Percentiles rank a stretch among this genome's conserved stretches.
These are phyloP conservation scores for Harpegnathos saltator DNA, from an alignment of 1,140 invertebrate species.

Conservation along the genomic window DNA sequence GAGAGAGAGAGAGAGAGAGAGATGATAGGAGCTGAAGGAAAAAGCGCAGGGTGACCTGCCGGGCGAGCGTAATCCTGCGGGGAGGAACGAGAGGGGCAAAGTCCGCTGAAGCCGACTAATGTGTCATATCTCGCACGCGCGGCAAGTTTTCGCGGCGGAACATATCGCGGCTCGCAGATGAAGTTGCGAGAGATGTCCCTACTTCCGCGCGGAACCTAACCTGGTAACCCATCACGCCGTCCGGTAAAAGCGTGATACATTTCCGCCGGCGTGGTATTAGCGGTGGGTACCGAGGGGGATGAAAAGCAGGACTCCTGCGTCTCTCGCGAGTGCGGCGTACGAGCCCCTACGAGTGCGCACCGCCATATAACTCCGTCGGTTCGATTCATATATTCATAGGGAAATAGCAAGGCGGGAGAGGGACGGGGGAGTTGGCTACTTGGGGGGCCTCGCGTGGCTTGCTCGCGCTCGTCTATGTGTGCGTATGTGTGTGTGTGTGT, in stretches of 20 bases:
- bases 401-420: slow-evolving; percentile 69
- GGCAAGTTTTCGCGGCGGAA: not conserved
- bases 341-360: slow-evolving; percentile 64
- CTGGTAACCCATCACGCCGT: slow-evolving; percentile 11
- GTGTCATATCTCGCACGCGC: not conserved
- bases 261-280: slow-evolving; percentile 66
- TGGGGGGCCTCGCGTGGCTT: slow-evolving; percentile 32
- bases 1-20: no score
- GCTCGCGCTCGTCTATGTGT: not conserved
- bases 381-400: slow-evolving; percentile 85
- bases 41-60: no score
- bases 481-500: slow-evolving; percentile 29
- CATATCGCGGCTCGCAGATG: slow-evolving; percentile 24
- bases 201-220: not conserved
- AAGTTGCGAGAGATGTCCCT: slow-evolving; percentile 28
- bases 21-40: no score
- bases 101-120: not conserved
- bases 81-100: not conserved
- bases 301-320: slow-evolving; percentile 67
- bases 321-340: slow-evolving; percentile 77
- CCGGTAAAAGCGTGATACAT: slow-evolving; percentile 61
- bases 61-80: no score
- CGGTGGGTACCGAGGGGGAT: slow-evolving; percentile 56
- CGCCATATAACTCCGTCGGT: slow-evolving; percentile 70
- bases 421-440: slow-evolving; percentile 59